A percentile compares a stretch with the other conserved stretches of the same genome.
These are phyloP conservation scores for Morpho deidamia DNA, from an alignment of 2,888 invertebrate species.

Conservation along the genomic window DNA sequence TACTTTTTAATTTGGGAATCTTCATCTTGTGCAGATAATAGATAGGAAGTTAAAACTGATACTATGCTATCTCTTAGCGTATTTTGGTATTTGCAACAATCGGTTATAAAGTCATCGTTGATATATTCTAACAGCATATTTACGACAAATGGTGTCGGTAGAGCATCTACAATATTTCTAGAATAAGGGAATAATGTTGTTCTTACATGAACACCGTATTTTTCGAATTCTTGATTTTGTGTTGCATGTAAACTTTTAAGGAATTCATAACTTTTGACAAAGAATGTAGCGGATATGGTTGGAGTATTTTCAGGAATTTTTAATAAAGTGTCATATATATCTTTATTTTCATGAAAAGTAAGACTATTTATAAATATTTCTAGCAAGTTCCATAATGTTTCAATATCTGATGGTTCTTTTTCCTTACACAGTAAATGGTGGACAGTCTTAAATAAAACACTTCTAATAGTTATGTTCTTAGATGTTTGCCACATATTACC, in stretches of 20 bases:
- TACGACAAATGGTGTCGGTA: conserved; percentile 39
- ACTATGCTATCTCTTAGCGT: neutral
- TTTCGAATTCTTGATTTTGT: conserved; percentile 25
- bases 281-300: conserved; percentile 38
- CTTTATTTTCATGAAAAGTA: conserved; percentile 45
- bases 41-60: conserved; percentile 38
- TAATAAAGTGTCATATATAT: conserved; percentile 41
- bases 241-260: conserved; percentile 33
- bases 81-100: neutral
- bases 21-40: conserved; percentile 39
- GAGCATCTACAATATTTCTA: conserved; percentile 38
- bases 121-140: conserved; percentile 39
- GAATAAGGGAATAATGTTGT: conserved; percentile 31
- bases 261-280: conserved; percentile 45
- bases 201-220: conserved; percentile 25
- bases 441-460: conserved; percentile 47
- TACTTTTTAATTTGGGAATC: conserved; percentile 40
- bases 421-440: conserved; percentile 42
- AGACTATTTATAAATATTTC: conserved; percentile 48
- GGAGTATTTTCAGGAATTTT: conserved; percentile 36
- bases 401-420: conserved; percentile 33
- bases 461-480: conserved; percentile 49
- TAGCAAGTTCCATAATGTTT: conserved; percentile 41
- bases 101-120: conserved; percentile 32
- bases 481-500: conserved; percentile 42